Evolutionary conservation across 1,140 invertebrate species (phyloP), one percentile per base, ranked within the genome.

Genomic region (Daktulosphaira vitifoliae): DNA sequence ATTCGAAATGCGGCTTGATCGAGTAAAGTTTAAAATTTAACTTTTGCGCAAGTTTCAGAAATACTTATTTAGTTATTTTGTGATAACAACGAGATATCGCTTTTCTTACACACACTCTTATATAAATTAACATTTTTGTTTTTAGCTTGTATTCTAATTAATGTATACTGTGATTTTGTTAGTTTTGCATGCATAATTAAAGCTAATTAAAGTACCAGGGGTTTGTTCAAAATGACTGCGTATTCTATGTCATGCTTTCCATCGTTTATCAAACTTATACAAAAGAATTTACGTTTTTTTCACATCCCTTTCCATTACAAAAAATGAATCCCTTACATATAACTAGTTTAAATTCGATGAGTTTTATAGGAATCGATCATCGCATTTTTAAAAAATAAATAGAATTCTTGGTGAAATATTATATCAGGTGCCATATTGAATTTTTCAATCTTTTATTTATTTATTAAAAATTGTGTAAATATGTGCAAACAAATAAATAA

Each of bases 381-480:
- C 5, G 25, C n/a, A 26, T 50, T 50, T 50, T 25, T 50, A 50
- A 18, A 13, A 2, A 50, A 26, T 50, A 50, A 50, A 15, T 50
- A 50, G 25, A 50, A 50, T 18, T 50, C 25, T 18, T n/a, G 23
- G 23, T 16, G 23, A 15, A 2, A 18, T 50, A 26, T 18, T n/a
- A 26, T 26, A 26, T 7, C 33, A 37, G 15, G 29, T 8, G 16
- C 23, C 49, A 50, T 50, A 26, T 26, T 16, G 29, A 37, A 37
- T 7, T 37, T 50, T 50, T n/a, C 25, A 50, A 2, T 18, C 25
- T 8, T 50, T 50, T 25, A 16, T 18, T 26, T 6, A 50, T 25
- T 50, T 50, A 50, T 16, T 26, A 50, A 50, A 50, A 26, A 50
- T n/a, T 2, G 13, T n/a, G 25, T n/a, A 50, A 50, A 50, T 50